Conservation (phyloP, 2,113 vertebrate species). For the Sisor rabdophorus region DNA sequence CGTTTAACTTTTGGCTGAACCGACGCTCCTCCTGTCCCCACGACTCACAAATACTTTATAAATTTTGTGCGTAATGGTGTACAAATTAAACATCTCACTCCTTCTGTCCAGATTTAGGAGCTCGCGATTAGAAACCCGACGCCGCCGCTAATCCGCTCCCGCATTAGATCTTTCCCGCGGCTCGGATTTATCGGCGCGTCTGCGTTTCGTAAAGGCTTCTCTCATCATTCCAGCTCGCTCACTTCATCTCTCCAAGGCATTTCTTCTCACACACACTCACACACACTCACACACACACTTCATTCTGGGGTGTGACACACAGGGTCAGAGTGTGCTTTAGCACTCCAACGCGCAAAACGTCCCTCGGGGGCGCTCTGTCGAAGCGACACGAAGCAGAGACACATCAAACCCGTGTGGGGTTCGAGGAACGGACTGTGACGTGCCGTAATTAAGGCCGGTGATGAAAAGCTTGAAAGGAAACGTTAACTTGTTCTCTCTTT, state of each 20-base stretch:
- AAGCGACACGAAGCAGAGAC: slow-evolving; percentile 48
- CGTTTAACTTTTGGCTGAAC: slow-evolving; percentile 4
- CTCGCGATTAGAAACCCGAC: slow-evolving; percentile 9
- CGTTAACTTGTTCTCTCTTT: slow-evolving; percentile 10
- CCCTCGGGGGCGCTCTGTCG: slow-evolving; percentile 31
- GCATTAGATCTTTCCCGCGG: slow-evolving; percentile 19
- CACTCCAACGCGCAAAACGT: slow-evolving; percentile 25
- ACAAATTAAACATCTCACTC: slow-evolving; percentile 13
- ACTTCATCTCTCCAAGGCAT: slow-evolving; percentile 32
- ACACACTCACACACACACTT: slow-evolving; percentile 23
- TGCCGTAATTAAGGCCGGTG: slow-evolving; percentile 39
- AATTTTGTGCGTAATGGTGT: not conserved
- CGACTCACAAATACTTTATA: slow-evolving; percentile 9
- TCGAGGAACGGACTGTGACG: slow-evolving; percentile 39
- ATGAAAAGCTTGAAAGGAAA: slow-evolving; percentile 52
- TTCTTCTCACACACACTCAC: slow-evolving; percentile 4
- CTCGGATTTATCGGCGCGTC: not conserved
- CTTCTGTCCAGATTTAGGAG: slow-evolving; percentile 16
- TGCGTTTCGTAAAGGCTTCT: slow-evolving; percentile 17
- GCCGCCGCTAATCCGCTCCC: not conserved
- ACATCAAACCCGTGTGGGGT: slow-evolving; percentile 44
- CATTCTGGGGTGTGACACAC: slow-evolving; percentile 32
- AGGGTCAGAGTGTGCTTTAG: slow-evolving; percentile 44
- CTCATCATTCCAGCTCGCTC: slow-evolving; percentile 12
- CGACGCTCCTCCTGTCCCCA: not conserved